Conservation (phyloP, 2,113 vertebrate genomes). For the Apteryx mantelli region DNA sequence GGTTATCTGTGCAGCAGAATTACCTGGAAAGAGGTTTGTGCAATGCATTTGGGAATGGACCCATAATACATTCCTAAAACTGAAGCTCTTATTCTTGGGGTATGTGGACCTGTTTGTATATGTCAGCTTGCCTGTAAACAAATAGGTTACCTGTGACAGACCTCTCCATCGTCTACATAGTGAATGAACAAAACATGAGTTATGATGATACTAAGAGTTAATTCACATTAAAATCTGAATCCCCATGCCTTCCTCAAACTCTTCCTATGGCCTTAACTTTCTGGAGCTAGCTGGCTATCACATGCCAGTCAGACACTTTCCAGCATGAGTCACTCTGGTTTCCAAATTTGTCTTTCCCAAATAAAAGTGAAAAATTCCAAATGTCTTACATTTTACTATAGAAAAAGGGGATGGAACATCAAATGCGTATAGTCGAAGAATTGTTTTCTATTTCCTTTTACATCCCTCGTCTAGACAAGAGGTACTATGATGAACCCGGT, state of each 20-base stretch:
- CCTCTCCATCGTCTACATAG: neutral
- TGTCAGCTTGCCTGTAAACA: neutral
- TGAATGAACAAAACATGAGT: neutral
- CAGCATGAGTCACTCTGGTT: constrained; percentile 55
- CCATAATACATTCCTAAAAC: neutral
- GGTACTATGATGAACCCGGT: constrained; percentile 61
- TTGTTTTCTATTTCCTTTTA: constrained; percentile 71
- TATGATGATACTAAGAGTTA: neutral
- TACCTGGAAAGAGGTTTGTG: neutral
- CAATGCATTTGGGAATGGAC: neutral
- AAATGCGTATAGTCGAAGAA: constrained; percentile 51
- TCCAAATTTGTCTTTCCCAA: constrained; percentile 65
- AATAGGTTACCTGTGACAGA: neutral
- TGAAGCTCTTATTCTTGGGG: neutral
- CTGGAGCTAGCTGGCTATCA: constrained; percentile 36
- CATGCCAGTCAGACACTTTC: constrained; percentile 64
- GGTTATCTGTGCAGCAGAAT: neutral
- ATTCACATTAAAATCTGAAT: constrained; percentile 4
- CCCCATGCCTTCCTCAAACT: neutral
- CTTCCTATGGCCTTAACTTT: constrained; percentile 5
- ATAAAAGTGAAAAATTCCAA: constrained; percentile 65
- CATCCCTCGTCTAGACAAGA: constrained; percentile 71
- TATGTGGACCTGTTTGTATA: neutral
- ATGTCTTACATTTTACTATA: constrained; percentile 63
- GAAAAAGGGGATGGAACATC: constrained; percentile 26